These are phyloP conservation scores for Plagodis pulveraria DNA, from an alignment of 2,888 invertebrate species.

Conservation along the genomic window DNA sequence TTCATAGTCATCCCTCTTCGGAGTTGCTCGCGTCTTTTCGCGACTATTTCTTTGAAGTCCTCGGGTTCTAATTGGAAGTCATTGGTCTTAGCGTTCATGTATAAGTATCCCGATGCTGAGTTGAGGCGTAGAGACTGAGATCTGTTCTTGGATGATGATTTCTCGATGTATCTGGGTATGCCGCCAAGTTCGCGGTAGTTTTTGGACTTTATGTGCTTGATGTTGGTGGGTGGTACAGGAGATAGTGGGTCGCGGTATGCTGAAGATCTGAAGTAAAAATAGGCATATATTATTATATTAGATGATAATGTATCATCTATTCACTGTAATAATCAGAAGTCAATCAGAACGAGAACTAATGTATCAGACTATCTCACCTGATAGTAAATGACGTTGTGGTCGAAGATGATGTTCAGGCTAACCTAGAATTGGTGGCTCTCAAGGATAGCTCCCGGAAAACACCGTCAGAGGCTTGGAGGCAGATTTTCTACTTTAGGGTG, in stretches of 20 bases:
- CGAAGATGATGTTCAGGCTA: too few relatives aligned
- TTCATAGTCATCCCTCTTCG: slow-evolving; percentile 72
- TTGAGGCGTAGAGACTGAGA: slow-evolving; percentile 77
- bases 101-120: slow-evolving; percentile 79
- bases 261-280: slow-evolving; percentile 58
- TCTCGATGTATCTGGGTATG: slow-evolving; percentile 76
- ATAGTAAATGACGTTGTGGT: too few relatives aligned
- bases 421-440: too few relatives aligned
- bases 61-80: slow-evolving; percentile 79
- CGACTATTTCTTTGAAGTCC: slow-evolving; percentile 76
- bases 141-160: slow-evolving; percentile 64
- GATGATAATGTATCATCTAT: too few relatives aligned
- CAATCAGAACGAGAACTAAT: too few relatives aligned
- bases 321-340: too few relatives aligned
- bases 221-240: slow-evolving; percentile 71
- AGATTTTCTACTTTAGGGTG: too few relatives aligned
- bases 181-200: slow-evolving; percentile 64
- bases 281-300: too few relatives aligned
- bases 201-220: slow-evolving; percentile 68
- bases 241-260: slow-evolving; percentile 78
- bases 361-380: too few relatives aligned
- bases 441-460: too few relatives aligned
- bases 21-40: slow-evolving; percentile 74
- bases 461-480: too few relatives aligned
- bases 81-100: slow-evolving; percentile 79